phyloP scores from a whole-genome alignment of 2,797 vertebrate species.

The Hemitrygon akajei region DNA sequence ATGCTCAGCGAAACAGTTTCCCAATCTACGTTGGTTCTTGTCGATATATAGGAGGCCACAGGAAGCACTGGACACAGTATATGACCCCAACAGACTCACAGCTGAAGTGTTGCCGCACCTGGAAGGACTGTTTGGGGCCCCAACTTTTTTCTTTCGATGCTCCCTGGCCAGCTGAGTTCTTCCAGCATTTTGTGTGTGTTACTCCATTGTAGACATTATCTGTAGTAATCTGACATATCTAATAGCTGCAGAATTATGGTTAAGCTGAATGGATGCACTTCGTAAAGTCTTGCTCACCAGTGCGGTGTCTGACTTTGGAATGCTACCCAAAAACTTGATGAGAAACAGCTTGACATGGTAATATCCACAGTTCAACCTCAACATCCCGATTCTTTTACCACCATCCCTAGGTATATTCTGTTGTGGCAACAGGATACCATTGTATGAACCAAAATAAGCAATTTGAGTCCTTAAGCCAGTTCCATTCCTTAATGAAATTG shows the following conservation, averaged over 20 bases:
- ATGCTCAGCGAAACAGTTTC: too few species aligned
- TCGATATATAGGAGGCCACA: too few species aligned
- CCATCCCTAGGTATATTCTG: neutral
- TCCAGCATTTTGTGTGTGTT: too few species aligned
- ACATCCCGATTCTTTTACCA: neutral
- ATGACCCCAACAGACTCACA: too few species aligned
- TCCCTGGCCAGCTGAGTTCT: too few species aligned
- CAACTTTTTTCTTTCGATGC: too few species aligned
- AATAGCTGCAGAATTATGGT: too few species aligned
- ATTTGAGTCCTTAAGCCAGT: neutral
- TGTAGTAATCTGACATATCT: neutral
- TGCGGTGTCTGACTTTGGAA: neutral
- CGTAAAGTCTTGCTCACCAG: neutral
- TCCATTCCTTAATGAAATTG: neutral
- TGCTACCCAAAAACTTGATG: neutral
- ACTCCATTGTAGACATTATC: neutral
- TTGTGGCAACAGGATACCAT: neutral
- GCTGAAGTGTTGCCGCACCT: too few species aligned
- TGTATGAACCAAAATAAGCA: neutral
- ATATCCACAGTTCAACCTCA: neutral
- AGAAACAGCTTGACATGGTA: neutral
- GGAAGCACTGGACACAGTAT: too few species aligned
- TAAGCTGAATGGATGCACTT: neutral
- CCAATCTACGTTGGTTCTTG: too few species aligned
- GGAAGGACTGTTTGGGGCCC: too few species aligned